Base-by-base conservation (phyloP, 2,113 vertebrate species). In the Oreotrochilus melanogaster region DNA sequence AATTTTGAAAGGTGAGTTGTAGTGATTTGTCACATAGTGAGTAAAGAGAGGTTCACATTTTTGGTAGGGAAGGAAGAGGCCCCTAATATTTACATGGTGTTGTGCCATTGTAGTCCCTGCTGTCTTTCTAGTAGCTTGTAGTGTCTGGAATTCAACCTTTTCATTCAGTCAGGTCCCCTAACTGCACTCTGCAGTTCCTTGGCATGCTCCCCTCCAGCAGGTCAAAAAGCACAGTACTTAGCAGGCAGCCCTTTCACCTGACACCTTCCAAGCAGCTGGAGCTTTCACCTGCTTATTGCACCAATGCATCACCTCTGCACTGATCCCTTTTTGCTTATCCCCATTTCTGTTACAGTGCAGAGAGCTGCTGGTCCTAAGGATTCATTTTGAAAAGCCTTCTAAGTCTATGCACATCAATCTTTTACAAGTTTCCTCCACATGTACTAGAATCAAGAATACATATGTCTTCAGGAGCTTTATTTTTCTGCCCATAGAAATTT, bases 141-240 rank as follows among this genome's bases (percentile, higher is more conserved):
- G 78, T 39, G 39, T 48, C 70, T 84, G 43, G 65, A 91, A 86
- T 78, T 54, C 24, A 81, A 53, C 30, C 60, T 60, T 71, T 60
- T 21, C 61, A 43, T 21, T 67, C 78, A 89, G 50, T 25, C 54
- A 45, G 91, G 58, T 61, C 83, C 80, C 42, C 50, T 43, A 64
- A 6, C 65, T 10, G n/a, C 43, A 31, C 73, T 43, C 65, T 22
- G 54, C 54, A 39, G 7, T 1, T 27, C 54, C 86, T 86, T 80
- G 83, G 75, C 62, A 72, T 0, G 0, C 1, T 4, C 18, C 48
- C 65, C 37, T 66, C 19, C 69, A 74, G 51, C 0, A 1, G 35
- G 66, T 90, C 86, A 79, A 72, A 90, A 69, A 48, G 91, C 58
- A 50, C 23, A 30, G 58, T 48, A 31, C 88, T 93, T 9, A 4